Evolutionary conservation across 2,797 vertebrate genomes (phyloP), one percentile per base, ranked within the genome.

Genomic region (Melanotaenia boesemani): DNA sequence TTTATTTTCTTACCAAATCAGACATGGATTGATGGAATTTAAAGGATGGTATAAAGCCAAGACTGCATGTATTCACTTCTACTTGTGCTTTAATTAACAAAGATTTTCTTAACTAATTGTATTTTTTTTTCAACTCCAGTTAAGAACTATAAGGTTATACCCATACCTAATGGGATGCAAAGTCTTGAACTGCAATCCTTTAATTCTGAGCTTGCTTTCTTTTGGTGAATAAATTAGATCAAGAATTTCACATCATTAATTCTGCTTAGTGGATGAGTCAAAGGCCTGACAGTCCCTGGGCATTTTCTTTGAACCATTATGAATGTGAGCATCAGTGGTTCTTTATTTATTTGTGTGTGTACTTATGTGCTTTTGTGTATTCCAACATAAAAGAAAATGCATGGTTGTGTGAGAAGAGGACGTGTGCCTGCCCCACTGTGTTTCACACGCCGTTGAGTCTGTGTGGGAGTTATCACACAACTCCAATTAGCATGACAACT

Each of bases 381-480:
- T 63, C 16, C n/a, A 59, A 6, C 30, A 18, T 56, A 63, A 46
- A 60, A 56, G 16, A 57, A 52, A 48, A 16, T 39, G 20, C 63
- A 65, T 22, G 20, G 55, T 32, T 67, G 41, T 77, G 63, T 46
- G 66, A 22, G 68, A 70, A 39, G 78, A 66, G 57, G 44, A 67
- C 79, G 20, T 36, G 46, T 70, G 78, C 63, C 67, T 56, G 65
- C 66, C 84, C 77, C 80, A 37, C 50, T 3, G 72, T 24, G 77
- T 78, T 89, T 89, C 84, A 85, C 87, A 79, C 64, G 3, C 69
- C 61, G 15, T 78, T 67, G 83, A 83, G 44, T 70, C 74, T 74
- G 64, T 73, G 86, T 89, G 85, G 89, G 87, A 87, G 84, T 88
- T 86, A 89, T 91, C 86, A 86, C 85, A 88, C 57, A 70, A 57